Conservation (phyloP, 2,888 invertebrate genomes). For the Plagodis dolabraria region DNA sequence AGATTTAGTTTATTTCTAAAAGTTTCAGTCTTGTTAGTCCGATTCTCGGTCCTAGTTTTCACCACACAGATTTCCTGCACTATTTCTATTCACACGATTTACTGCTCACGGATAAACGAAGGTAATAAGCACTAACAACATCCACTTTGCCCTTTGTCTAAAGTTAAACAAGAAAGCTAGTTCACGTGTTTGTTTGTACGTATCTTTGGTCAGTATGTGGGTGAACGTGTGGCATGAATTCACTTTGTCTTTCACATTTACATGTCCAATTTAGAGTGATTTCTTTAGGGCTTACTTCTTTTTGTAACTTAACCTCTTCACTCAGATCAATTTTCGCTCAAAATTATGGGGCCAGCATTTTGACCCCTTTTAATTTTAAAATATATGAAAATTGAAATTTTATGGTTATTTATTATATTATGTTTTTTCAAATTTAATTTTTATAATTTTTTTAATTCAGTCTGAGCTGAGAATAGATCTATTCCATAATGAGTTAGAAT, state of each 20-base stretch:
- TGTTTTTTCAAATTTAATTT: too few species aligned
- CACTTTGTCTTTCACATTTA: constrained; percentile 56
- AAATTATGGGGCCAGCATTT: too few species aligned
- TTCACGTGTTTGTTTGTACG: constrained; percentile 25
- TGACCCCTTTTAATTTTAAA: too few species aligned
- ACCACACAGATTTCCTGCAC: constrained; percentile 7
- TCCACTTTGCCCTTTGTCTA: constrained; percentile 59
- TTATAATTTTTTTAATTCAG: too few species aligned
- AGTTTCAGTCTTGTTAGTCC: neutral
- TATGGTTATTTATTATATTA: too few species aligned
- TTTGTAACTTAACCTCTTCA: too few species aligned
- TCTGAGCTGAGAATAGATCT: too few species aligned
- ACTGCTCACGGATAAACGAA: constrained; percentile 48
- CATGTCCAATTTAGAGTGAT: constrained; percentile 51
- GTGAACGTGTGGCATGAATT: constrained; percentile 50
- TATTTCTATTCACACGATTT: constrained; percentile 43
- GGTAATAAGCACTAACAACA: constrained; percentile 44
- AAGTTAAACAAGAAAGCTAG: constrained; percentile 49
- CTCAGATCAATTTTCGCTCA: too few species aligned
- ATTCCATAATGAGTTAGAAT: too few species aligned
- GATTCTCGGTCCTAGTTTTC: constrained; percentile 1
- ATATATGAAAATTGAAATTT: too few species aligned
- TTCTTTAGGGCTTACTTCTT: constrained; percentile 41
- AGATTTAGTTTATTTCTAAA: neutral
- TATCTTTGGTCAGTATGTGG: constrained; percentile 41